A percentile compares a stretch with the other conserved stretches of the same genome.
Conservation (phyloP, 1,140 invertebrate genomes). For the Pseudomyrmex cubaensis region DNA sequence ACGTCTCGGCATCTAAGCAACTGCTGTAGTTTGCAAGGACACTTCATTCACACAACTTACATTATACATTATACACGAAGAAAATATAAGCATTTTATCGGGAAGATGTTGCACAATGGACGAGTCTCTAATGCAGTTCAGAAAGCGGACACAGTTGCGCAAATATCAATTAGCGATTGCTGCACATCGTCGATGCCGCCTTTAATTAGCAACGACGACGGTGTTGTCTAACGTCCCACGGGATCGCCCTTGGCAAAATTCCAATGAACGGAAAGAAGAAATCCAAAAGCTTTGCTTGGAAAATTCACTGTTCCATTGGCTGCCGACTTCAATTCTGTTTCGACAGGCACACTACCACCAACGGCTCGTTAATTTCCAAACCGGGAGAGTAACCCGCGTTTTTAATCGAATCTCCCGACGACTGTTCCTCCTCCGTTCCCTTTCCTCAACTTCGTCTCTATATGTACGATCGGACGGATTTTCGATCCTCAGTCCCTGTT, state of each 20-base stretch:
- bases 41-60: background rate
- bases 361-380: constrained; percentile 60
- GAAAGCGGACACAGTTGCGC: constrained; percentile 30
- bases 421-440: background rate
- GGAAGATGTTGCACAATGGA: constrained; percentile 42
- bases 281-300: constrained; percentile 27
- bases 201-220: constrained; percentile 51
- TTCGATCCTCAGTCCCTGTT: constrained; percentile 35
- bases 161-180: constrained; percentile 65
- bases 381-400: constrained; percentile 37
- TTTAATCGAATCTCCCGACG: constrained; percentile 65
- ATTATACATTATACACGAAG: background rate
- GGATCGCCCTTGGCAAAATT: constrained; percentile 49
- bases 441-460: background rate
- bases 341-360: background rate
- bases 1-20: background rate
- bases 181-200: constrained; percentile 31
- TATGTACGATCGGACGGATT: background rate
- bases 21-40: background rate
- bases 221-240: constrained; percentile 49
- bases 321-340: constrained; percentile 26
- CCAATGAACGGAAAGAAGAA: constrained; percentile 25
- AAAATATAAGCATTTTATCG: constrained; percentile 4
- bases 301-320: constrained; percentile 51
- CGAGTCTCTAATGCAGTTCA: constrained; percentile 20